phyloP scores from a whole-genome alignment of 1,140 invertebrate species.

The Scaptomyza hsui region DNA sequence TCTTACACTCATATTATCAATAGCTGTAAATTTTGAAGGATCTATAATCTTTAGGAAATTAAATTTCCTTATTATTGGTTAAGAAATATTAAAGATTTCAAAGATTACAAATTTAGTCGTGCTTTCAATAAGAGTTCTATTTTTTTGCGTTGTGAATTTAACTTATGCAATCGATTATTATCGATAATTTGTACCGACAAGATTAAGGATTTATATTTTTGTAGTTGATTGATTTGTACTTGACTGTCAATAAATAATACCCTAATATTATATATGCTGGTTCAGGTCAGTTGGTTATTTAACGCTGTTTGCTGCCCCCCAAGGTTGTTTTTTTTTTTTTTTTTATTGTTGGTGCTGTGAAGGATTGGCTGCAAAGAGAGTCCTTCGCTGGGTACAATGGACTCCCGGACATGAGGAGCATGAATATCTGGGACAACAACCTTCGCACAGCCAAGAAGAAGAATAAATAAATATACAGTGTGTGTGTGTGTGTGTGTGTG shows the following conservation, averaged over 20 bases:
- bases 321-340: too few relatives aligned
- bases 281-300: background rate
- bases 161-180: background rate
- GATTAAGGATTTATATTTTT: too few relatives aligned
- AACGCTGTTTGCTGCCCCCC: background rate
- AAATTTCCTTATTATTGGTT: too few relatives aligned
- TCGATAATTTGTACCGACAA: background rate
- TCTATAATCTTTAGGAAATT: too few relatives aligned
- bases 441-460: conserved; percentile 34
- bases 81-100: too few relatives aligned
- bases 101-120: too few relatives aligned
- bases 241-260: background rate
- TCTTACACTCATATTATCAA: too few relatives aligned
- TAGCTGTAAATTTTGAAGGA: too few relatives aligned
- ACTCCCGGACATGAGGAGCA: conserved; percentile 19
- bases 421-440: conserved; percentile 58
- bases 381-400: conserved; percentile 38
- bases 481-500: background rate
- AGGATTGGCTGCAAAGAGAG: conserved; percentile 17
- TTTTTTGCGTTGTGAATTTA: too few relatives aligned
- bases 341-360: too few relatives aligned
- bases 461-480: conserved; percentile 19
- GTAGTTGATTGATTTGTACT: too few relatives aligned
- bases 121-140: too few relatives aligned
- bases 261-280: background rate